Evolutionary conservation across 2,888 invertebrate genomes (phyloP), one percentile per base, ranked within the genome.

Genomic region (Brachyptera putata): DNA sequence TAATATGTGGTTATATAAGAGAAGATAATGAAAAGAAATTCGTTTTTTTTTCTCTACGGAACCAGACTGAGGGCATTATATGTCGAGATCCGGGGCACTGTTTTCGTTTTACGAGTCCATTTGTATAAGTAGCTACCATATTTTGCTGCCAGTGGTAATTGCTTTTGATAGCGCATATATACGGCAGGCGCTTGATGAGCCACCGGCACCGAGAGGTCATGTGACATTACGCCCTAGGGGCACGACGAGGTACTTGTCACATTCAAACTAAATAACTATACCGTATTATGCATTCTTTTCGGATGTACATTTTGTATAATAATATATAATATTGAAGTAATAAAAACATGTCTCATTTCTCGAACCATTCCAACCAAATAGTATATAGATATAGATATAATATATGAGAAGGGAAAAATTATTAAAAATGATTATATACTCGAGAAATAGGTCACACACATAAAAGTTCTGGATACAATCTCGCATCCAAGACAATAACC

Each of bases 61-160:
- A 41, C 30, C 55, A 53, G 30, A 14, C 41, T 18, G 36, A 24
- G 34, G 34, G 26, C 55, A 30, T 22, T 26, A 26, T 18, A 16
- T 16, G 34, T 22, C n/a, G n/a, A n/a, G n/a, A n/a, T n/a, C n/a
- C n/a, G n/a, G n/a, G n/a, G n/a, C n/a, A n/a, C n/a, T n/a, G n/a
- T n/a, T n/a, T n/a, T n/a, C n/a, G n/a, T n/a, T n/a, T n/a, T n/a
- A n/a, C n/a, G n/a, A n/a, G n/a, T 30, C 34, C 57, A 61, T 63
- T 61, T 63, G 63, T 58, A 63, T 63, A 63, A 63, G 61, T 59
- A 50, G 58, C 57, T 61, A 59, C 63, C 57, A 49, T 57, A 57
- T 63, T 63, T 63, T 56, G 30, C 30, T 57, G 59, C 36, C 43
- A 18, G 37, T 36, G 56, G 63, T 63, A 63, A 63, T 63, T 63